phyloP scores from a whole-genome alignment of 1,140 invertebrate genomes.

The Metopolophium dirhodum region DNA sequence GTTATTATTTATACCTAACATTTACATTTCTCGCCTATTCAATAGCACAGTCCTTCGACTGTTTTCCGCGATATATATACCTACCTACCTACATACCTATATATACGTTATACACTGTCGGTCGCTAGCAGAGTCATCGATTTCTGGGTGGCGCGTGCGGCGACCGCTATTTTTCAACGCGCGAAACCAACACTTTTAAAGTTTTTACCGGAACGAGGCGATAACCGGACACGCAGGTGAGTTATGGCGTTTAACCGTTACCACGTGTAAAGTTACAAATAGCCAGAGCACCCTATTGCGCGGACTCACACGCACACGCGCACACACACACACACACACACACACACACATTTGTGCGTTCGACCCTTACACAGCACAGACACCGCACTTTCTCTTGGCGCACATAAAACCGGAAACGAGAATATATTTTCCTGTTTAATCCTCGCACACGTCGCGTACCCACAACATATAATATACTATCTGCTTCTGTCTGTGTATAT shows the following conservation, averaged over 20 bases:
- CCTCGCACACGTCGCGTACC: neutral
- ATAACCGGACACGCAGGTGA: constrained; percentile 49
- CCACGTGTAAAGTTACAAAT: constrained; percentile 53
- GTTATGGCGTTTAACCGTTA: constrained; percentile 49
- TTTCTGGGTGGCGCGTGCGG: neutral
- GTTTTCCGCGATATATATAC: neutral
- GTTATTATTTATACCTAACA: neutral
- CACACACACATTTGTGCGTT: neutral
- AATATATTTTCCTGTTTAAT: neutral
- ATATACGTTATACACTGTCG: neutral
- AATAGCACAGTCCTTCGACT: neutral
- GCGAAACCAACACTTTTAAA: constrained; percentile 33
- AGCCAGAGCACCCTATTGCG: constrained; percentile 8
- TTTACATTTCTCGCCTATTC: neutral
- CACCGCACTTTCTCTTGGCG: neutral
- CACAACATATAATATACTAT: neutral
- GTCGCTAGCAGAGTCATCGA: constrained; percentile 11
- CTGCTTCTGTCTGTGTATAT: neutral
- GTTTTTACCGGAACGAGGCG: constrained; percentile 51
- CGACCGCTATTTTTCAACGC: constrained; percentile 34
- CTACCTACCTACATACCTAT: too few relatives aligned
- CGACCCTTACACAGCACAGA: neutral
- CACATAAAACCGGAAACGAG: constrained; percentile 21
- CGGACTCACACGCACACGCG: neutral
- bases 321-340: neutral